Conservation (phyloP, 2,888 invertebrate genomes). For the Neuroscelio doddi region DNA sequence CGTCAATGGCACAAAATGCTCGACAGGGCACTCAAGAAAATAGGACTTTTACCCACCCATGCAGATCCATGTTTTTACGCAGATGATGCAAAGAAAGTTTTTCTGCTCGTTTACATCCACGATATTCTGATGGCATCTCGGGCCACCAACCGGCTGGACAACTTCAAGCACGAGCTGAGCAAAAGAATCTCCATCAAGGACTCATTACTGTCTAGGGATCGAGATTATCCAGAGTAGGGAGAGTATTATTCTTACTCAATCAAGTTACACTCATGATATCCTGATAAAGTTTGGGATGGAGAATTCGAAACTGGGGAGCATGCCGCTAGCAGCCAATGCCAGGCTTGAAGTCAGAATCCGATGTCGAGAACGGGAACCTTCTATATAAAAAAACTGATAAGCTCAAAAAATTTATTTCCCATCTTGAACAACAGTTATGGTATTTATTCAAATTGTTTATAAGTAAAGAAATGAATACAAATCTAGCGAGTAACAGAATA, state of each 20-base stretch:
- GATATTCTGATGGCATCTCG: constrained; percentile 26
- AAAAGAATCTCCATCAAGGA: constrained; percentile 39
- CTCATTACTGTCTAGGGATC: constrained; percentile 45
- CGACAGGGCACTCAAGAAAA: not conserved
- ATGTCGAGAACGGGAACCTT: too few relatives aligned
- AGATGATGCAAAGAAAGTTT: constrained; percentile 4
- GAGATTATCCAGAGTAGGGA: constrained; percentile 31
- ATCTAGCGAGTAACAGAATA: too few relatives aligned
- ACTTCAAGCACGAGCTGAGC: not conserved
- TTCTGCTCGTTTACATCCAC: constrained; percentile 29
- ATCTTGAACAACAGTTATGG: too few relatives aligned
- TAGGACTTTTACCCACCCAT: not conserved
- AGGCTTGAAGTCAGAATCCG: too few relatives aligned
- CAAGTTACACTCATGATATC: constrained; percentile 29
- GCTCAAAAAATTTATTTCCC: too few relatives aligned
- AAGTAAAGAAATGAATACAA: too few relatives aligned
- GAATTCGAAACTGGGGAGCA: constrained; percentile 30
- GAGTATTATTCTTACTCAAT: constrained; percentile 22
- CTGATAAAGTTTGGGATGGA: constrained; percentile 40
- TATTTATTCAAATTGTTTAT: too few relatives aligned
- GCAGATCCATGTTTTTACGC: constrained; percentile 23
- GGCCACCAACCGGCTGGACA: too few relatives aligned
- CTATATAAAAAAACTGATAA: too few relatives aligned
- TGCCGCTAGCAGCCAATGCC: constrained; percentile 43
- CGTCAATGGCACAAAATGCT: constrained; percentile 10